These are phyloP conservation scores for Zaprionus kolodkinae DNA, from an alignment of 1,140 invertebrate species.

Conservation along the genomic window DNA sequence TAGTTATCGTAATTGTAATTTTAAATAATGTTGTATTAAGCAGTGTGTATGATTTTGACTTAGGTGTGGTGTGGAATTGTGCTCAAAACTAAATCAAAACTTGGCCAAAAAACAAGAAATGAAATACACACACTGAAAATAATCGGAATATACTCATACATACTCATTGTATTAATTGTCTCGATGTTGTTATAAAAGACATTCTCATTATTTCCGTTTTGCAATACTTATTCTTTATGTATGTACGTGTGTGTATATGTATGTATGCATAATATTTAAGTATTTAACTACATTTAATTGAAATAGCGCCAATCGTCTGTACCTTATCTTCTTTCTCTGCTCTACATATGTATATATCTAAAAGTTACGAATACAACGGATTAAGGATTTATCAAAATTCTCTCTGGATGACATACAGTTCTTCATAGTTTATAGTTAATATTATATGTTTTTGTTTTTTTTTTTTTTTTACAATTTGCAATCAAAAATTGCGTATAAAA, in stretches of 20 bases:
- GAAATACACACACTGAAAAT: neutral
- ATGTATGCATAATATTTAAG: conserved; percentile 63
- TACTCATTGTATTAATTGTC: neutral
- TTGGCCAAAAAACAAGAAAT: conserved; percentile 10
- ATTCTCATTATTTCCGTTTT: conserved; percentile 28
- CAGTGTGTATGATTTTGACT: conserved; percentile 62
- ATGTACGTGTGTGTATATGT: conserved; percentile 56
- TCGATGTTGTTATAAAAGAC: conserved; percentile 23
- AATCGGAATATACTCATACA: conserved; percentile 1
- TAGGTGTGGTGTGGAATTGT: conserved; percentile 59
- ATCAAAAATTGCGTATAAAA: conserved; percentile 81
- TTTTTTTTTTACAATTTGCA: conserved; percentile 71
- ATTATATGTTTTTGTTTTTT: conserved; percentile 15
- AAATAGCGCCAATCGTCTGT: conserved; percentile 76
- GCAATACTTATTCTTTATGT: conserved; percentile 45
- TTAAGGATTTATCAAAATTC: conserved; percentile 47
- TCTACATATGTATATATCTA: conserved; percentile 16
- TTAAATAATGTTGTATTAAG: conserved; percentile 34
- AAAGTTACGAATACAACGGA: conserved; percentile 42
- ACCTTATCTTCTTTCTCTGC: conserved; percentile 21
- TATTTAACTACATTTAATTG: conserved; percentile 71
- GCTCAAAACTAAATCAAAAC: conserved; percentile 36
- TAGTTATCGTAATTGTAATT: neutral
- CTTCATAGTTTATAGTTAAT: conserved; percentile 17
- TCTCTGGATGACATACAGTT: conserved; percentile 51